Conservation (phyloP, 1,140 invertebrate genomes). For the Anthonomus grandis region DNA sequence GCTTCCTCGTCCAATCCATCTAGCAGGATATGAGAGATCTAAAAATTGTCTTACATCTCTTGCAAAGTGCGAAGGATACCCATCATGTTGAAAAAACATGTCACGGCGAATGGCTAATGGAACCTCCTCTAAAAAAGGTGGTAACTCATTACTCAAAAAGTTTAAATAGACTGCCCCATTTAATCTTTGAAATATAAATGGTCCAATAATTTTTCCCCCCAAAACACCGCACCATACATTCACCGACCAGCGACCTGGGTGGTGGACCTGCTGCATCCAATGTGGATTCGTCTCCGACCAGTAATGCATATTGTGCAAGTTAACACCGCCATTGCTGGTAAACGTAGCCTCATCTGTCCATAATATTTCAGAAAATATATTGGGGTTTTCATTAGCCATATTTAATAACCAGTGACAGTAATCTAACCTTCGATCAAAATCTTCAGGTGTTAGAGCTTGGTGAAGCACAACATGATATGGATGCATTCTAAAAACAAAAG, state of each 20-base stretch:
- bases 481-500: not conserved
- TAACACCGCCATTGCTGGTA: conserved; percentile 36
- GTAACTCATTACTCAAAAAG: conserved; percentile 40
- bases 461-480: not conserved
- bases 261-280: conserved; percentile 27
- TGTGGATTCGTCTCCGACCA: conserved; percentile 36
- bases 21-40: conserved; percentile 1
- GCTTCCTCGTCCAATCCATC: conserved; percentile 8
- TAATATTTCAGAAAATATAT: conserved; percentile 31
- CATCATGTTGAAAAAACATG: conserved; percentile 41
- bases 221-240: conserved; percentile 44
- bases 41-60: conserved; percentile 5
- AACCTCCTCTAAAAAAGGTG: conserved; percentile 41
- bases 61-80: conserved; percentile 33
- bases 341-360: conserved; percentile 37
- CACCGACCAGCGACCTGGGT: conserved; percentile 27
- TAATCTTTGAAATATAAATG: conserved; percentile 36
- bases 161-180: conserved; percentile 33
- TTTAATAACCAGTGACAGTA: conserved; percentile 3
- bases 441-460: not conserved
- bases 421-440: not conserved
- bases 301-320: conserved; percentile 38
- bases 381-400: conserved; percentile 11
- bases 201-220: conserved; percentile 37
- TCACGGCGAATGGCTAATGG: conserved; percentile 26